These are phyloP conservation scores for Leptinotarsa defecta DNA, from an alignment of 1,140 invertebrate genomes.

Conservation along the genomic window DNA sequence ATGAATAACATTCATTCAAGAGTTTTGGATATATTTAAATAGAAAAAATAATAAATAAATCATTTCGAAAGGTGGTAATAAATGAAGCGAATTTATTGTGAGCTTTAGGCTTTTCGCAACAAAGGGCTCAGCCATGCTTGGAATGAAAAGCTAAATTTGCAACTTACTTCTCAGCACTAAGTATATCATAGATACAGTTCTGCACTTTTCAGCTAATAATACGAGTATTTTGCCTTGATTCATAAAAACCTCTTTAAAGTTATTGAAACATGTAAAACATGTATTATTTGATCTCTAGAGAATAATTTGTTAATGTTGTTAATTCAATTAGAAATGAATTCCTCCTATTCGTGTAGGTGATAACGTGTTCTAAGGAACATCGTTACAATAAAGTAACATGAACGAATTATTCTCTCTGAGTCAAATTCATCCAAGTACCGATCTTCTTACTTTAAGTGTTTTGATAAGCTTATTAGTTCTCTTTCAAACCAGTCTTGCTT, in stretches of 20 bases:
- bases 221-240: conserved; percentile 22
- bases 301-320: neutral
- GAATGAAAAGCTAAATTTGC: conserved; percentile 45
- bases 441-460: too few species aligned
- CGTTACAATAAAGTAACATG: too few species aligned
- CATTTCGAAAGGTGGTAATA: conserved; percentile 37
- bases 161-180: conserved; percentile 41
- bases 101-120: conserved; percentile 46
- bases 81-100: conserved; percentile 33
- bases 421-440: too few species aligned
- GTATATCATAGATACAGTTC: conserved; percentile 36
- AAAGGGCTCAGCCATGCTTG: conserved; percentile 45
- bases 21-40: neutral
- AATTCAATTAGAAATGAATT: too few species aligned
- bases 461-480: too few species aligned
- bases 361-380: too few species aligned
- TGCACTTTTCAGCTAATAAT: conserved; percentile 40
- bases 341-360: too few species aligned
- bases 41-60: conserved; percentile 9
- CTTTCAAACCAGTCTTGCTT: too few species aligned
- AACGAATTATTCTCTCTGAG: too few species aligned
- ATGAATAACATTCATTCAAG: neutral
- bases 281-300: neutral
- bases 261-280: too few species aligned
- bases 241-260: too few species aligned